Conservation (phyloP, 1,140 invertebrate genomes). For the Leptestheria dahalacensis region DNA sequence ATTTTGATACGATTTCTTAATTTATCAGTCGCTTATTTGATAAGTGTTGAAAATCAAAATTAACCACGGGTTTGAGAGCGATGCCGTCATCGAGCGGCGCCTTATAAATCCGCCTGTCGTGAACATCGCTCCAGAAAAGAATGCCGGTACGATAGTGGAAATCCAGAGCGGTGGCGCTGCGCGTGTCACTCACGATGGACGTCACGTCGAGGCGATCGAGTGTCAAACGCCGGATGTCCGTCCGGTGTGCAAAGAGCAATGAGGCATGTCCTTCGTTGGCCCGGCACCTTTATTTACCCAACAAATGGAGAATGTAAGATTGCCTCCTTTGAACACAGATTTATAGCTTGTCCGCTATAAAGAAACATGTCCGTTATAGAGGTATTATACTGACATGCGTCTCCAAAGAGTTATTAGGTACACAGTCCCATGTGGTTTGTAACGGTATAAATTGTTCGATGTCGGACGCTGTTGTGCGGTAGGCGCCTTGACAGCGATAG, state of each 20-base stretch:
- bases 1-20: too few relatives aligned
- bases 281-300: conserved; percentile 52
- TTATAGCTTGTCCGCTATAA: too few relatives aligned
- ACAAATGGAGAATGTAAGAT: neutral
- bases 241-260: conserved; percentile 61
- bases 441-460: too few relatives aligned
- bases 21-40: too few relatives aligned
- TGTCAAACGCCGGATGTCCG: conserved; percentile 78
- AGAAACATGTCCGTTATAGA: too few relatives aligned
- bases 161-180: conserved; percentile 68
- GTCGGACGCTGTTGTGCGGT: too few relatives aligned
- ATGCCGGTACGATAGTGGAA: conserved; percentile 78
- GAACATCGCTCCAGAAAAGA: conserved; percentile 90
- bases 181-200: conserved; percentile 68
- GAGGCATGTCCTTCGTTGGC: conserved; percentile 73
- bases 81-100: conserved; percentile 81
- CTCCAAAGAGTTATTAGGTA: too few relatives aligned
- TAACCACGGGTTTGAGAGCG: conserved; percentile 55
- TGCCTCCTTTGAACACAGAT: neutral
- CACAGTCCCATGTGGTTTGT: too few relatives aligned
- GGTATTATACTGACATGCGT: too few relatives aligned
- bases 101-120: conserved; percentile 76
- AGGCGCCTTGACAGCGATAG: too few relatives aligned
- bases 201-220: conserved; percentile 82
- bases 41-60: too few relatives aligned